Evolutionary conservation across 2,113 vertebrate species (phyloP).

Genomic region (human (Homo sapiens)): DNA sequence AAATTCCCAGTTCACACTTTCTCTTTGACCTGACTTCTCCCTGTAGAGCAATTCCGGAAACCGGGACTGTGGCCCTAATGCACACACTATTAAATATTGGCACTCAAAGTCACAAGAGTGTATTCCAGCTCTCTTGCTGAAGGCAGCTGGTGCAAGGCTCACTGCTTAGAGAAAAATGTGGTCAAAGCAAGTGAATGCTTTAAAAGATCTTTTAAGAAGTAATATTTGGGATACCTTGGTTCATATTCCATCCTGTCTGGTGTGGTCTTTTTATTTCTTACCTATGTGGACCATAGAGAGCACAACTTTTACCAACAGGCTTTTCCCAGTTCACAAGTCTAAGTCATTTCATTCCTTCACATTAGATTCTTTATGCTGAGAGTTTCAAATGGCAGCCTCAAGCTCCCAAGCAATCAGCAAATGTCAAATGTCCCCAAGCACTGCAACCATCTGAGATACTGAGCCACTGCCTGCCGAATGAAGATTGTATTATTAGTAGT

Average conservation of each 20-base stretch:
- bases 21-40: not conserved
- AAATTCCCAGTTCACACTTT: not conserved
- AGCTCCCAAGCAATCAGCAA: constrained; percentile 64
- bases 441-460: constrained; percentile 64
- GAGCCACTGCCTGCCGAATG: not conserved
- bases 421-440: constrained; percentile 74
- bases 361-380: constrained; percentile 58
- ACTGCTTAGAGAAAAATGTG: not conserved
- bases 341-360: constrained; percentile 23
- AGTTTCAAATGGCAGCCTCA: constrained; percentile 46
- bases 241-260: not conserved
- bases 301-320: not conserved
- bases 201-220: not conserved
- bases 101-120: not conserved
- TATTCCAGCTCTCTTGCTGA: not conserved
- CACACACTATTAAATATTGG: not conserved
- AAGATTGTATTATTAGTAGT: not conserved
- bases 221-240: not conserved
- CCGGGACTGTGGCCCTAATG: not conserved
- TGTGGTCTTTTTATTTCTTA: not conserved
- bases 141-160: not conserved
- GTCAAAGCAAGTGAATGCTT: not conserved
- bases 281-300: not conserved
- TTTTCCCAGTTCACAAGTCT: not conserved
- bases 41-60: not conserved